These are phyloP conservation scores for Smittia aterrima DNA, from an alignment of 2,888 invertebrate species.

Conservation along the genomic window DNA sequence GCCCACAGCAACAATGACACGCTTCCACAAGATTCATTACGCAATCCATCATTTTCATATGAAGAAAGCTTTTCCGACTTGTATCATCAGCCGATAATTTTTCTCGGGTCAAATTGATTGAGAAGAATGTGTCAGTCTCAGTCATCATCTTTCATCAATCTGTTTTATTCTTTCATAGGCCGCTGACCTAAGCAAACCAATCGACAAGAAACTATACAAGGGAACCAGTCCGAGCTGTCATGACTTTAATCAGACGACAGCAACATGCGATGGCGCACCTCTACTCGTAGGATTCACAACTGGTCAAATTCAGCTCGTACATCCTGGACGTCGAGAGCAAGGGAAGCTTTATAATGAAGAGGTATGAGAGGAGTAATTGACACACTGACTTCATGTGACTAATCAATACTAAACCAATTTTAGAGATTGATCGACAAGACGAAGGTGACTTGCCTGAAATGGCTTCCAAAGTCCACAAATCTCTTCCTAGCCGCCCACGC, in stretches of 20 bases:
- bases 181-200: slow-evolving; percentile 91
- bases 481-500: slow-evolving; percentile 92
- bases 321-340: slow-evolving; percentile 94
- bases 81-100: too few relatives aligned
- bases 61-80: too few relatives aligned
- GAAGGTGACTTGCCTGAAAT: slow-evolving; percentile 87
- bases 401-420: slow-evolving; percentile 31
- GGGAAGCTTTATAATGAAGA: slow-evolving; percentile 98
- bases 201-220: slow-evolving; percentile 98
- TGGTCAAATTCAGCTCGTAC: slow-evolving; percentile 96
- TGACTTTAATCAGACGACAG: slow-evolving; percentile 88
- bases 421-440: slow-evolving; percentile 55
- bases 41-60: not conserved
- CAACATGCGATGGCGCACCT: slow-evolving; percentile 79
- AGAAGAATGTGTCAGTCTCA: too few relatives aligned
- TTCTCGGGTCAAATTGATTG: too few relatives aligned
- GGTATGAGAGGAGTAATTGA: slow-evolving; percentile 58
- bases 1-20: not conserved
- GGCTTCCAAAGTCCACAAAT: slow-evolving; percentile 94
- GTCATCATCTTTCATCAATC: not conserved
- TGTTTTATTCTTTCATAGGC: slow-evolving; percentile 63
- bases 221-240: slow-evolving; percentile 99
- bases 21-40: not conserved
- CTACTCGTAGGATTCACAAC: slow-evolving; percentile 96
- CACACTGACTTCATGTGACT: not conserved